Evolutionary conservation across 2,113 vertebrate species (phyloP).

Genomic region (Miniopterus natalensis): DNA sequence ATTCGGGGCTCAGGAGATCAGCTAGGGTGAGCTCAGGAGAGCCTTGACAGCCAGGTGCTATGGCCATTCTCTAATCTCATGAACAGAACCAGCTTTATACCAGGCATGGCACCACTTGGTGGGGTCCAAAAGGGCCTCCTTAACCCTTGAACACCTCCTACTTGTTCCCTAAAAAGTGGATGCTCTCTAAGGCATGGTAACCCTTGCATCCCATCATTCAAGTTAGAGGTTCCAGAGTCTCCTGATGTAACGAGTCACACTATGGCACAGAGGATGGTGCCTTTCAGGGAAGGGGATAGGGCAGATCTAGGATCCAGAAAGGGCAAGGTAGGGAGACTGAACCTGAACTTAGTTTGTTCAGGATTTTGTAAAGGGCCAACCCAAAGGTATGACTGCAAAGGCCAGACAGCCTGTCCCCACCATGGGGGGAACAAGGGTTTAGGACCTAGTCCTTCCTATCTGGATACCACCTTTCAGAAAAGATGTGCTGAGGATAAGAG

Average conservation of each 20-base stretch:
- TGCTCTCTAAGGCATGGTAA: neutral
- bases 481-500: neutral
- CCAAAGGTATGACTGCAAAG: neutral
- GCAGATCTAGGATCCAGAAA: neutral
- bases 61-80: neutral
- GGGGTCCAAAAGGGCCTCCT: neutral
- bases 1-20: neutral
- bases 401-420: neutral
- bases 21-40: neutral
- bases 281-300: neutral
- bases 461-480: neutral
- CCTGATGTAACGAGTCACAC: neutral
- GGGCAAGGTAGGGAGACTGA: neutral
- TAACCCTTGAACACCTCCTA: neutral
- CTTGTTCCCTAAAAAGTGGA: neutral
- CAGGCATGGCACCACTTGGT: neutral
- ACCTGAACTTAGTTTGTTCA: neutral
- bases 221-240: neutral
- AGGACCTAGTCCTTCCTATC: neutral
- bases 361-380: conserved; percentile 11
- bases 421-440: neutral
- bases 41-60: neutral
- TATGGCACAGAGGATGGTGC: neutral
- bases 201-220: neutral
- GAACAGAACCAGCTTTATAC: neutral